phyloP scores from a whole-genome alignment of 2,113 vertebrate species.

The Sterrhoptilus dennistouni region DNA sequence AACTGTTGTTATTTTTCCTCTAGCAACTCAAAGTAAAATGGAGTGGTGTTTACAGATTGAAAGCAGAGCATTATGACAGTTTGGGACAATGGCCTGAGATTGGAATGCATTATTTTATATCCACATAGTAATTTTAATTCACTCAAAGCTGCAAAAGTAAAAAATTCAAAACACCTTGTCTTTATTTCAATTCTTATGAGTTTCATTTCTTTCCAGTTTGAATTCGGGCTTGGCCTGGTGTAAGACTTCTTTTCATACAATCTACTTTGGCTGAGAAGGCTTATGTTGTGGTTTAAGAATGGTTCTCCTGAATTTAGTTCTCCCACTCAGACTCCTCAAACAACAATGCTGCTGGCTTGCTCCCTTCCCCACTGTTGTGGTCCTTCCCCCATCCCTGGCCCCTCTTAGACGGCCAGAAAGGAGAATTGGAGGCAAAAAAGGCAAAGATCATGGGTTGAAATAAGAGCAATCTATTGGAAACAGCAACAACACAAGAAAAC shows the following conservation, averaged over 20 bases:
- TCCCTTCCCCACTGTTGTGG: not conserved
- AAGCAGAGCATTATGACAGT: not conserved
- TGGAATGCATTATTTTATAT: not conserved
- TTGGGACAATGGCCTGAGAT: not conserved
- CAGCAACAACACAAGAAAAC: not conserved
- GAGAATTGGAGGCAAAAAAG: not conserved
- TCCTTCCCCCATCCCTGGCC: rapidly evolving
- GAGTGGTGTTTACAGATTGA: not conserved
- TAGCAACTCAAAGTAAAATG: not conserved
- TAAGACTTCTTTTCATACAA: not conserved
- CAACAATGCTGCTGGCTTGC: rapidly evolving
- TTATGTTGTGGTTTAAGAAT: not conserved
- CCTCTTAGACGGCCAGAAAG: not conserved
- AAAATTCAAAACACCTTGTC: not conserved
- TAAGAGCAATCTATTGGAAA: not conserved
- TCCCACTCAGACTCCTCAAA: not conserved
- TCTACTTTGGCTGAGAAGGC: not conserved
- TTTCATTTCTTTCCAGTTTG: not conserved
- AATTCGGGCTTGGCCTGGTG: not conserved
- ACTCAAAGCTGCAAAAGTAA: not conserved
- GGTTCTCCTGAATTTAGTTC: not conserved
- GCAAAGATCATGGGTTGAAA: not conserved
- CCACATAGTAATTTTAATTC: not conserved
- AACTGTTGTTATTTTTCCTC: not conserved
- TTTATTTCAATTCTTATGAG: not conserved